Evolutionary conservation across 2,797 vertebrate species (phyloP), one percentile per base, ranked within the genome.

Genomic region (Sebastes hubbsi): DNA sequence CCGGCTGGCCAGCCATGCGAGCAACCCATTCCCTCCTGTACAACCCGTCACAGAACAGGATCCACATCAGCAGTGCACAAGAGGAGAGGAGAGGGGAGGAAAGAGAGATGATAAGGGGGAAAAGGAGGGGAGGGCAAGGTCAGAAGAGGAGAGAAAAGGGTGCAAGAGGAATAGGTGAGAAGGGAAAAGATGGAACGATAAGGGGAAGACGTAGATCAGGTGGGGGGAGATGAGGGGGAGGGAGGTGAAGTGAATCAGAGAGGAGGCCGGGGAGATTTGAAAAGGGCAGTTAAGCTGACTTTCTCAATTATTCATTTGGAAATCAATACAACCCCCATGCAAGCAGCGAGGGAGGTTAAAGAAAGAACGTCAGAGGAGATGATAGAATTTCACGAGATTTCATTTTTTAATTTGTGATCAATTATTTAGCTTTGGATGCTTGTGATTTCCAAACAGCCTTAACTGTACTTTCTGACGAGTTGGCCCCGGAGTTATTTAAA

Each of bases 1-100:
- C 82, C 73, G 88, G 86, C 88, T 92, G 92, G 82, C 85, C 93
- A 94, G 92, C 90, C 94, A 95, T 90, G 95, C 93, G 81, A 90
- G 82, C 86, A 93, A 56, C 80, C 82, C 88, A 89, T 91, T 94
- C 92, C 91, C 93, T 88, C 87, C 92, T 88, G 92, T 91, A 80
- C 91, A 87, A 84, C 80, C 88, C 76, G 77, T 88, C 93, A 90
- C 88, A 87, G 78, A 75, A 68, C 46, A 84, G 84, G 80, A 90
- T 90, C 75, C 89, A 89, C 88, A 88, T 86, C 87, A 86, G 89
- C 82, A 83, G 78, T 18, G 68, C 81, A 73, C 71, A 29, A n/a
- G 75, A 61, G 72, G 16, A 67, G 54, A 71, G 74, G 61, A 49
- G 55, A 27, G 32, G 54, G 22, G 22, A 12, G 29, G 14, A 71